Conservation (phyloP, 2,113 vertebrate species). For the Calyptomena viridis region DNA sequence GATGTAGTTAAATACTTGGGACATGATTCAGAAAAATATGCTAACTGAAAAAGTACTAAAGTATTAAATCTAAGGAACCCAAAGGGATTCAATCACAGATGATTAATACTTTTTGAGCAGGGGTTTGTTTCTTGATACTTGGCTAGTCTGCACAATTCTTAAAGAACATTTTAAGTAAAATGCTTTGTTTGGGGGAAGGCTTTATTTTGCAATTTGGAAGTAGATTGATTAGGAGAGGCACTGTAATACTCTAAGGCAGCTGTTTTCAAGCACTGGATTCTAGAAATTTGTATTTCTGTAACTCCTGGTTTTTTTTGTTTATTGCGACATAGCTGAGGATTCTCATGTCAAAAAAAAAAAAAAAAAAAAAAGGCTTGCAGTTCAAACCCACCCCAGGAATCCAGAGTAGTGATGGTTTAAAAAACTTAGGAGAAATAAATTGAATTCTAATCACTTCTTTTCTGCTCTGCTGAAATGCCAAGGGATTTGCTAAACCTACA, state of each 20-base stretch:
- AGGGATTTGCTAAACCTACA: constrained; percentile 24
- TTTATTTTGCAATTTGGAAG: constrained; percentile 4
- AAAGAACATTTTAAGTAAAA: background rate
- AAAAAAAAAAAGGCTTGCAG: background rate
- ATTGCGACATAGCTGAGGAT: background rate
- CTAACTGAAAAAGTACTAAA: background rate
- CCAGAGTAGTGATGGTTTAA: background rate
- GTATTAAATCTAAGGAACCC: background rate
- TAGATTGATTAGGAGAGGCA: background rate
- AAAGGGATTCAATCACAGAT: background rate
- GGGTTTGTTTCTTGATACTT: background rate
- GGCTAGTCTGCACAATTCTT: background rate
- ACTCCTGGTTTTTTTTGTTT: background rate
- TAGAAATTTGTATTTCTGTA: background rate
- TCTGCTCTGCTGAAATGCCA: constrained; percentile 1
- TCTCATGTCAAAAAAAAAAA: background rate
- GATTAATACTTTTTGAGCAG: background rate
- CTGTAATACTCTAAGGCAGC: background rate
- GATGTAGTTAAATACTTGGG: background rate
- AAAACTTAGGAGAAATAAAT: background rate
- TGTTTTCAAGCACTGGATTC: background rate
- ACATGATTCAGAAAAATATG: background rate
- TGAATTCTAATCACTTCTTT: background rate
- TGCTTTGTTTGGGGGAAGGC: background rate
- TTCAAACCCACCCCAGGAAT: background rate